Percentiles rank a stretch among this genome's conserved stretches.
Evolutionary conservation across 2,113 vertebrate species (phyloP).

Genomic region (Elephantulus edwardii): DNA sequence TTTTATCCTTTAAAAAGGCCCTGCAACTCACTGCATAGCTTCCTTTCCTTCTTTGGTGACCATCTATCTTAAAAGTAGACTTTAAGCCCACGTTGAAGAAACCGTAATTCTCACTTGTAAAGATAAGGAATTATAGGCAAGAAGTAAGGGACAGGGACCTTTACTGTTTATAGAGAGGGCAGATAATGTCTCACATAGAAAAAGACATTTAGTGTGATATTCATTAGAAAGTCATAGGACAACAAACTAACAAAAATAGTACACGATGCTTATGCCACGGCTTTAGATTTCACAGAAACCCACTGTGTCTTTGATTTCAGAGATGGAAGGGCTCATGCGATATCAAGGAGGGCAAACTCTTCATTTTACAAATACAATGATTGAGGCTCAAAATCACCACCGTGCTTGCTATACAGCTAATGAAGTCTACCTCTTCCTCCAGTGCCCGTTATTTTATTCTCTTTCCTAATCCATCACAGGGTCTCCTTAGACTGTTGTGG

Average conservation of each 20-base stretch:
- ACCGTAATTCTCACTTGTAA: neutral
- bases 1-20: conserved; percentile 2
- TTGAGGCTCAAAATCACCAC: neutral
- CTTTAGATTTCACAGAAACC: neutral
- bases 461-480: neutral
- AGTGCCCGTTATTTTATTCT: neutral
- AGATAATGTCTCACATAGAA: neutral
- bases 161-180: neutral
- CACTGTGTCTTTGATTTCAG: conserved; percentile 3
- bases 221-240: conserved; percentile 23
- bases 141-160: neutral
- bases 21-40: neutral
- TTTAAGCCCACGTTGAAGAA: neutral
- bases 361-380: neutral
- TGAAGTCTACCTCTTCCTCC: neutral
- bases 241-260: neutral
- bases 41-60: neutral
- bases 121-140: conserved; percentile 16
- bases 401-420: neutral
- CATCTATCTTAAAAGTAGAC: conserved; percentile 28
- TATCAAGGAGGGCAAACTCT: neutral
- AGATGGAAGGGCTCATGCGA: neutral
- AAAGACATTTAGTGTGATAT: neutral
- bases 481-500: too few species aligned
- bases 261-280: neutral